Conservation (phyloP, 2,113 vertebrate species). For the Antigone vipio region DNA sequence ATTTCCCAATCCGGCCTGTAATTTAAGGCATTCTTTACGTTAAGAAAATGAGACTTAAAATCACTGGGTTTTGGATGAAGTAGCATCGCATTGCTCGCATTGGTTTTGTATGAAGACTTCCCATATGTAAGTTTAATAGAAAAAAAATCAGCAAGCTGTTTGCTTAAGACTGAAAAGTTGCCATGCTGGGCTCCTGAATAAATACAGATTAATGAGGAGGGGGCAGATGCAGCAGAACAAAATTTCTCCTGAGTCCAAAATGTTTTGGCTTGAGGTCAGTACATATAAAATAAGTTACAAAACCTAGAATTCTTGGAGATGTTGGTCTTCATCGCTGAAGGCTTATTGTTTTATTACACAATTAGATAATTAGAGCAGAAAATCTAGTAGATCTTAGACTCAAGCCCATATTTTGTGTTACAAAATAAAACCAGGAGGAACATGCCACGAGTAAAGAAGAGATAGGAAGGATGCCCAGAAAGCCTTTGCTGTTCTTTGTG, state of each 20-base stretch:
- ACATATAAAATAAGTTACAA: background rate
- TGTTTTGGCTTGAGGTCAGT: background rate
- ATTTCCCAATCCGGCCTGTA: background rate
- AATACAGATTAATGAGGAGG: conserved; percentile 34
- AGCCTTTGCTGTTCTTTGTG: background rate
- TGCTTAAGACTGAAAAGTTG: background rate
- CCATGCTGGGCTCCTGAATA: background rate
- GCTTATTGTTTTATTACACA: background rate
- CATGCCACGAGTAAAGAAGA: background rate
- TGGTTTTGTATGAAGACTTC: background rate
- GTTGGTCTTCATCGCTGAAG: background rate
- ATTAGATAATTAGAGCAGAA: background rate
- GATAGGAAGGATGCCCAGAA: background rate
- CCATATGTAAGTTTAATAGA: background rate
- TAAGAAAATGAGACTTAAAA: background rate
- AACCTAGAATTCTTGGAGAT: background rate
- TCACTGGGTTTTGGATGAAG: accelerated
- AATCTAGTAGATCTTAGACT: background rate
- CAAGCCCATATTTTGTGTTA: background rate
- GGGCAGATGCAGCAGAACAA: conserved; percentile 5
- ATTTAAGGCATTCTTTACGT: background rate
- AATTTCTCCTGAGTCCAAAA: background rate
- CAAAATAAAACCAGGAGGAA: background rate
- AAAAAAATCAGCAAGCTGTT: background rate
- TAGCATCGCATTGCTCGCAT: background rate